Evolutionary conservation across 2,797 vertebrate species (phyloP), one percentile per base, ranked within the genome.

Genomic region (Fratercula arctica): DNA sequence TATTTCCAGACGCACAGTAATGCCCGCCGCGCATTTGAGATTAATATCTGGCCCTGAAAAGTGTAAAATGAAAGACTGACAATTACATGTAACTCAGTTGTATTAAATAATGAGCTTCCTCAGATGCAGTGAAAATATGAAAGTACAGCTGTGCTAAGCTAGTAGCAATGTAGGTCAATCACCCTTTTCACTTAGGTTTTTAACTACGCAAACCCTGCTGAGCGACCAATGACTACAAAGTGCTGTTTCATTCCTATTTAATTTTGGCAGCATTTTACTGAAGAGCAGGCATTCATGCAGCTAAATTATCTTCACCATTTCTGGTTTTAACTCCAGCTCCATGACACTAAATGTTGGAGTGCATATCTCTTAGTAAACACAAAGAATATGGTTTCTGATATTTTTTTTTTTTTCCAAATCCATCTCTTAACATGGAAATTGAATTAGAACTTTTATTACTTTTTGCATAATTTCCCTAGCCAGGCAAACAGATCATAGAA

Each of bases 101-200:
- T 95, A 96, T 97, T 97, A 97, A 97, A 97, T 97, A 97, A 97
- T 96, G 97, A 97, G 96, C 96, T 97, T 97, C 96, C 94, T 97
- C 23, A 6, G 90, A 96, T 97, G 97, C 91, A 85, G 93, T 15
- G 57, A 94, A 97, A 97, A 97, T 97, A 94, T 91, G 94, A 95
- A 97, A 97, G 96, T 97, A 97, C 96, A 97, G 97, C 97, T 97
- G 96, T 95, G 95, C 95, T 89, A 95, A 97, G 96, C 96, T 96
- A 79, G 94, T 96, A 95, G 96, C 97, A 97, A 97, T 97, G 96
- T 97, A 97, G 97, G 97, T 97, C 97, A 97, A 97, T 97, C 97
- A 97, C 97, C 97, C 97, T 96, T 97, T 96, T 97, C 97, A 97
- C 96, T 97, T 95, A 96, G 96, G 96, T 97, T 97, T 97, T 97